These are phyloP conservation scores for Calycopis cecrops DNA, from an alignment of 1,140 invertebrate genomes.

Conservation along the genomic window DNA sequence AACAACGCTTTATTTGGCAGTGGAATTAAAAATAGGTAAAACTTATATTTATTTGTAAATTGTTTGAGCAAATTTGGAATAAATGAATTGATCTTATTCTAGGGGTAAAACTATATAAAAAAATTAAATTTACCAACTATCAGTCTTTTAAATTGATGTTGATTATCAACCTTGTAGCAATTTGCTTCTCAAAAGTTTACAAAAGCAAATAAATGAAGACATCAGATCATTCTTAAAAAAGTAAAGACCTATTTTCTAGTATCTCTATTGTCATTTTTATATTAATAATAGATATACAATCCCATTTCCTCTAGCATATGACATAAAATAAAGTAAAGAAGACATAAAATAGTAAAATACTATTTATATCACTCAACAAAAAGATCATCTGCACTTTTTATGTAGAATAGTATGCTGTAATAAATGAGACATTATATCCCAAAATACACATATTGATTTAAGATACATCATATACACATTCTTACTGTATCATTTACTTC, in stretches of 20 bases:
- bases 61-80: constrained; percentile 71
- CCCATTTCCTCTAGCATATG: not conserved
- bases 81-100: constrained; percentile 68
- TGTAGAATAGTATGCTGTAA: no score
- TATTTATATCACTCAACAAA: no score
- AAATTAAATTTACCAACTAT: constrained; percentile 75
- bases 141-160: constrained; percentile 77
- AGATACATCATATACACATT: constrained; percentile 1
- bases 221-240: constrained; percentile 27
- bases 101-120: constrained; percentile 74
- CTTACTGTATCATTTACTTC: no score
- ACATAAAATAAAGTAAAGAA: no score
- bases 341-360: no score
- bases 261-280: constrained; percentile 56
- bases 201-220: constrained; percentile 42
- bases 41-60: constrained; percentile 64
- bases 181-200: constrained; percentile 72
- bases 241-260: constrained; percentile 47
- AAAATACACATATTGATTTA: constrained; percentile 4
- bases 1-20: constrained; percentile 41
- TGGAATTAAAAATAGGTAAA: constrained; percentile 55
- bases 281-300: constrained; percentile 19
- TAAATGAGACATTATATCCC: not conserved
- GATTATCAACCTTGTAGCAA: constrained; percentile 72
- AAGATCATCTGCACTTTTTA: no score